These are phyloP conservation scores for Drosophila willistoni DNA, from an alignment of 1,140 invertebrate genomes.

Conservation along the genomic window DNA sequence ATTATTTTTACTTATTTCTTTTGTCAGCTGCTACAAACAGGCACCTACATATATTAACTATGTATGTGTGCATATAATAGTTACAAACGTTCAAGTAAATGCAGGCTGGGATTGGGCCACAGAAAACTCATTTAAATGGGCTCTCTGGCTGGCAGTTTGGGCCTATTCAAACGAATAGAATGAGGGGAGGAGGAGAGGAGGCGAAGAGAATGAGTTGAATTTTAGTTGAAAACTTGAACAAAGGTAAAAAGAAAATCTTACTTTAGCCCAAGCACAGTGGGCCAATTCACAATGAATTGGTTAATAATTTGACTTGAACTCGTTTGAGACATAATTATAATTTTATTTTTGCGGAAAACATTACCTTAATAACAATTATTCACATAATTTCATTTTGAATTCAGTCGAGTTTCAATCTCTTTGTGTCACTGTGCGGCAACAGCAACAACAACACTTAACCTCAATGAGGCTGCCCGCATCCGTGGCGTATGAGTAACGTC, in stretches of 20 bases:
- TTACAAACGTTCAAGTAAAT: slow-evolving; percentile 7
- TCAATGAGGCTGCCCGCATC: slow-evolving; percentile 60
- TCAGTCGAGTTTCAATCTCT: background rate
- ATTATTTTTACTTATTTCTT: slow-evolving; percentile 26
- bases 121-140: slow-evolving; percentile 62
- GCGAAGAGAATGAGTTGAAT: background rate
- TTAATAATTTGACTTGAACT: background rate
- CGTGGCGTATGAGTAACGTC: slow-evolving; percentile 73
- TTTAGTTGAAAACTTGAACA: slow-evolving; percentile 8
- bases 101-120: slow-evolving; percentile 1
- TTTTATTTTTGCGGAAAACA: background rate
- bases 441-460: slow-evolving; percentile 63
- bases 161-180: slow-evolving; percentile 38
- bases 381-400: background rate
- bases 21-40: slow-evolving; percentile 7
- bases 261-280: background rate
- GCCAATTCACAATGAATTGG: background rate
- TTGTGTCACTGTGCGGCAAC: slow-evolving; percentile 2
- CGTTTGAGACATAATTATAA: background rate
- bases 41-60: slow-evolving; percentile 5
- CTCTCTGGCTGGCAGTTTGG: slow-evolving; percentile 35
- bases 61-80: slow-evolving; percentile 12
- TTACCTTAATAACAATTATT: background rate
- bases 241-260: slow-evolving; percentile 3
- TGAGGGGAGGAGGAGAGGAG: background rate